Conservation (phyloP, 2,113 vertebrate species). For the Atlantisia rogersi region DNA sequence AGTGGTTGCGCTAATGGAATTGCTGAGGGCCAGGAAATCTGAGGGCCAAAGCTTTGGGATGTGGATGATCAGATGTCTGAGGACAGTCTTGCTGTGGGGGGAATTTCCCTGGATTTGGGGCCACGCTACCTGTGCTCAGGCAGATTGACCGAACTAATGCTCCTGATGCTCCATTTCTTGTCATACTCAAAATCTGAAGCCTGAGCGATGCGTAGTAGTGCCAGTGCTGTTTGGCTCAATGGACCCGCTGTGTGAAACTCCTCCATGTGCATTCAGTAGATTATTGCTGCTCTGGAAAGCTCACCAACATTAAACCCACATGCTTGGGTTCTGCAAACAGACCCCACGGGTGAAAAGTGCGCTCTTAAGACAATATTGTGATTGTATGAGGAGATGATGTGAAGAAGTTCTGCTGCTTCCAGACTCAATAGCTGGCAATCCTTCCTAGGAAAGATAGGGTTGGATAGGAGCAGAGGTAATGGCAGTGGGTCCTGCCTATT, state of each 20-base stretch:
- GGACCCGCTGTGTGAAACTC: not conserved
- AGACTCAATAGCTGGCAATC: not conserved
- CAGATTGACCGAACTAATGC: too few species aligned
- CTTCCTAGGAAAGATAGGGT: not conserved
- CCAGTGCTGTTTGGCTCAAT: not conserved
- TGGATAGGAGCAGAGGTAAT: not conserved
- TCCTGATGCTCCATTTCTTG: not conserved
- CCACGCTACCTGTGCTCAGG: constrained; percentile 11
- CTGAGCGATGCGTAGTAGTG: accelerated
- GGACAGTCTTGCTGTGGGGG: not conserved
- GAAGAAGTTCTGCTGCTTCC: not conserved
- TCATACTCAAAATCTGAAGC: not conserved
- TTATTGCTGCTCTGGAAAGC: not conserved
- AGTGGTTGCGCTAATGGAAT: not conserved
- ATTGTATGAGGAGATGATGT: not conserved
- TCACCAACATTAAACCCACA: constrained; percentile 21
- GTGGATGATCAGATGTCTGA: constrained; percentile 3
- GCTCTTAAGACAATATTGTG: not conserved
- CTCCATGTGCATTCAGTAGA: not conserved
- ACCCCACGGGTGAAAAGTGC: constrained; percentile 3
- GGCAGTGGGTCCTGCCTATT: not conserved
- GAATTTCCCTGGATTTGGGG: constrained; percentile 44
- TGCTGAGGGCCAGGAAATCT: not conserved
- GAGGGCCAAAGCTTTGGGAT: not conserved
- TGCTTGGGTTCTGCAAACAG: not conserved